Base-by-base conservation (phyloP, 2,797 vertebrate genomes). In the Leucoraja ocellata region DNA sequence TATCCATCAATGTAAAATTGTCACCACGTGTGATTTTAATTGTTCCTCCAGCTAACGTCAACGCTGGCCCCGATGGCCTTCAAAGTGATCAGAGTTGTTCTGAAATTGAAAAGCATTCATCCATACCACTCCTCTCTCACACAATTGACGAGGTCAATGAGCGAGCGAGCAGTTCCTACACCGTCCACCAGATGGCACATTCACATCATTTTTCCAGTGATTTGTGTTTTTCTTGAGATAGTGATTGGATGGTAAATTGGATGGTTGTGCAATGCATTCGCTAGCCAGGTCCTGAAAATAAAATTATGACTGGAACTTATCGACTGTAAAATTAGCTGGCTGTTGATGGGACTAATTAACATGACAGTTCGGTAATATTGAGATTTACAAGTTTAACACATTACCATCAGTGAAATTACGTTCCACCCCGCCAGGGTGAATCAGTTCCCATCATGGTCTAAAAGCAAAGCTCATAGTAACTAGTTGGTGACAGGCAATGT, bases 61-160 rank as follows among this genome's bases (percentile, higher is more conserved):
- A 28, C 28, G 28, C 32, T 54, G 8, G 23, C 46, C 90, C 74
- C 46, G 23, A 25, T 7, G 76, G 71, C 32, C 10, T 92, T 76
- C 46, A 76, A 36, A 18, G 14, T 3, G 86, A 65, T 65, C 90
- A 76, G 39, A 92, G 23, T 92, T 23, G 39, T 92, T 92, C 68
- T 92, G 90, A 92, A 74, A 92, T 92, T 92, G 65, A 73, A 92
- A 92, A 92, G 3, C 68, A 39, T 92, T 76, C 90, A 92, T 92
- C 32, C 88, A 71, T 68, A 71, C 88, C 90, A 46, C 90, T 39
- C 90, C 90, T 92, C 54, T 46, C 90, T n/a, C 23, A 8, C 46
- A 23, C 71, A 46, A 76, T 92, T 76, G 90, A 76, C 90, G 54
- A 28, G 73, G 71, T 58, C 71, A 28, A 5, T 54, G 46, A 54